A percentile compares a stretch with the other conserved stretches of the same genome.
These are phyloP conservation scores for Zosterops hypoxanthus DNA, from an alignment of 2,113 vertebrate species.

Conservation along the genomic window DNA sequence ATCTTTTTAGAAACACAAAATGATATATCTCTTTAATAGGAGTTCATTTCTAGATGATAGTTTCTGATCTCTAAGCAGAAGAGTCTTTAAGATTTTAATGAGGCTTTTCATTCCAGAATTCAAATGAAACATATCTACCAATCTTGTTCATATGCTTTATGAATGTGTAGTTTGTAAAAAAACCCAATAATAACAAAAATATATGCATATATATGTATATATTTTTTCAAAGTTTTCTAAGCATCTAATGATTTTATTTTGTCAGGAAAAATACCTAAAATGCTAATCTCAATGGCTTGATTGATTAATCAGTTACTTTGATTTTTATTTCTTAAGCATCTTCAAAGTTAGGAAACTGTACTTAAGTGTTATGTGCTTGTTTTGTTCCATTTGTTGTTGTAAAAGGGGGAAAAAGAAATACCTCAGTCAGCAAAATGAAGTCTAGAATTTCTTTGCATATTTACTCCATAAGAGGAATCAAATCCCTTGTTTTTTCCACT, in stretches of 20 bases:
- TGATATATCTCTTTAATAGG: neutral
- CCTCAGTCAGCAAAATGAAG: neutral
- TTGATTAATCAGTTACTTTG: slow-evolving; percentile 22
- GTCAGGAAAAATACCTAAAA: neutral
- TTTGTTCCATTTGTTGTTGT: neutral
- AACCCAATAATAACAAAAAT: too few relatives aligned
- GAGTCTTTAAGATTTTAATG: slow-evolving; percentile 24
- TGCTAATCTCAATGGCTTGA: neutral
- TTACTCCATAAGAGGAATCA: neutral
- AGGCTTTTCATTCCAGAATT: neutral
- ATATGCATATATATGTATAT: too few relatives aligned
- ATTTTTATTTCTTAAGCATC: slow-evolving; percentile 10
- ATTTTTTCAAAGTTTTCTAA: neutral
- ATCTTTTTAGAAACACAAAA: slow-evolving; percentile 12
- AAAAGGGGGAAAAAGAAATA: neutral
- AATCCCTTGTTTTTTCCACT: neutral
- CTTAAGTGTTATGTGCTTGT: neutral
- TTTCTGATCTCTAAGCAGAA: neutral
- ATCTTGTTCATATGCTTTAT: neutral
- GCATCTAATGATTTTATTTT: neutral
- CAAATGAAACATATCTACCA: neutral
- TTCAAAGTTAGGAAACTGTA: neutral
- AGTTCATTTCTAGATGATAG: slow-evolving; percentile 7
- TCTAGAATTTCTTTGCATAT: neutral
- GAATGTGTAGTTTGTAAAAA: neutral